A percentile compares a stretch with the other conserved stretches of the same genome.
Evolutionary conservation across 2,113 vertebrate genomes (phyloP).

Genomic region (Pygoscelis adeliae): DNA sequence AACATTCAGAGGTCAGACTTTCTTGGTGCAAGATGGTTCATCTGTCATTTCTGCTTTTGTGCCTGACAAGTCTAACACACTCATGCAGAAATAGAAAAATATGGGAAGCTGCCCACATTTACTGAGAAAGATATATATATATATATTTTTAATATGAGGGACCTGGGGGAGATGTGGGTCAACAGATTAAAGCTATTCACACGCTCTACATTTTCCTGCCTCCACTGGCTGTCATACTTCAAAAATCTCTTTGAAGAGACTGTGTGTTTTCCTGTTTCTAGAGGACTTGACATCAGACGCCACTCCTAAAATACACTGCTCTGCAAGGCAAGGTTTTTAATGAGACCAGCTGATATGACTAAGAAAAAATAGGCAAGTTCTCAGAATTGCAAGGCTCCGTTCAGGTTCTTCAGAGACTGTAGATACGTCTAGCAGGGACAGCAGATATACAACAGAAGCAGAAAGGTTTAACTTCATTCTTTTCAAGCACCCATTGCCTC

Average conservation of each 20-base stretch:
- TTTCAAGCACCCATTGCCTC: not conserved
- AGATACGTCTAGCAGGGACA: not conserved
- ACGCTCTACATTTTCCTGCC: not conserved
- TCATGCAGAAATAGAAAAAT: not conserved
- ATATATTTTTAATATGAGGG: no score
- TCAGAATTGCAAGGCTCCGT: not conserved
- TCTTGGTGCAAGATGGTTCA: not conserved
- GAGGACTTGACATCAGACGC: not conserved
- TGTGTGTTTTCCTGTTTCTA: not conserved
- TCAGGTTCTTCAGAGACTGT: not conserved
- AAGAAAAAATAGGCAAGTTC: not conserved
- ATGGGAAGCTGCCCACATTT: not conserved
- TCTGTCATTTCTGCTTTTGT: not conserved
- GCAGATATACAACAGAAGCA: not conserved
- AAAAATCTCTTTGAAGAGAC: not conserved
- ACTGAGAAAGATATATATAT: not conserved
- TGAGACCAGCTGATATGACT: not conserved
- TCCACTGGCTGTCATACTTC: not conserved
- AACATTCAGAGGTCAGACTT: not conserved
- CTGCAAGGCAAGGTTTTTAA: not conserved
- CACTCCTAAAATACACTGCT: not conserved
- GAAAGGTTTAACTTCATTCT: not conserved
- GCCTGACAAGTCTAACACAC: not conserved
- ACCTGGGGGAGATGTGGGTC: not conserved
- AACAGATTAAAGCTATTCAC: not conserved